Evolutionary conservation across 2,113 vertebrate genomes (phyloP), one percentile per base, ranked within the genome.

Genomic region (Acrocephalus arundinaceus): DNA sequence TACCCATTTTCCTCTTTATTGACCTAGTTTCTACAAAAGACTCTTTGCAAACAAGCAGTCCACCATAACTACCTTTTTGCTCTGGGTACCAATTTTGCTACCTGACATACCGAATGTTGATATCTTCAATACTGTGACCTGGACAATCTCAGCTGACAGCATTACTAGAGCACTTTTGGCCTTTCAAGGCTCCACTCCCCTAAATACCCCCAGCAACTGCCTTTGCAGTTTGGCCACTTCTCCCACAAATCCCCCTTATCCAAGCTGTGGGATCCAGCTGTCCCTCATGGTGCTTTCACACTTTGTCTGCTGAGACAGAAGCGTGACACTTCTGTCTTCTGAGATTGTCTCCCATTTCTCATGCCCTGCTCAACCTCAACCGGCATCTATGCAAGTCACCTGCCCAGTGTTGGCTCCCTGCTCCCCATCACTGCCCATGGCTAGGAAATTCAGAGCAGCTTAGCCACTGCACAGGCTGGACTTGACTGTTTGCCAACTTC

Each of bases 341-440:
- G 52, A 27, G 1, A 4, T 19, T 6, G 2, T 25, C 11, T 87
- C 51, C 0, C 4, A 6, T 33, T 61, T 51, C 10, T n/a, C 0
- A 0, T 62, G 20, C 21, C 25, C 54, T 35, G 23, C 59, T 81
- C 3, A 85, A 25, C 28, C 19, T 68, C 54, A 63, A n/a, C 28
- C 18, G 17, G 45, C 2, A 6, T 20, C 4, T 43, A 22, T 13
- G 15, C 24, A 30, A 21, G 11, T 46, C 0, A 0, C 16, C 59
- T 58, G 25, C 31, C 25, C 57, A 22, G 27, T 52, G 14, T 2
- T 78, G 54, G 25, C 15, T 75, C 24, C 21, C 24, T 31, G 18
- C 27, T 94, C 25, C n/a, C 41, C 20, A n/a, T 39, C 13, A 2
- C 14, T 61, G 39, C 37, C 72, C 10, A 13, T 23, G 16, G 27